Conservation (phyloP, 1,140 invertebrate species). For the Wasmannia auropunctata region DNA sequence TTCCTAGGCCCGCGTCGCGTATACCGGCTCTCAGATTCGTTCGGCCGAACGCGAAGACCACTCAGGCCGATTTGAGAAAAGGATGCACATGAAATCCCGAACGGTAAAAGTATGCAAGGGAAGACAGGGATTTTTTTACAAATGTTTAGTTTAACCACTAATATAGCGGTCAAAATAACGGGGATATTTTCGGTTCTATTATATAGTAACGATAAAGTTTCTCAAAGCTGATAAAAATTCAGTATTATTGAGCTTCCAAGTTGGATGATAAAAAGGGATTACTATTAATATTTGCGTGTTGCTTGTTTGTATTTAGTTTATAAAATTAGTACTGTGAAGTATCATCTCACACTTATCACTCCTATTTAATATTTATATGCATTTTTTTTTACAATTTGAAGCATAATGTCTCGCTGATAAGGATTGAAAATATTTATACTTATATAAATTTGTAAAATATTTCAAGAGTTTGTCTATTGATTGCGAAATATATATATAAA, state of each 20-base stretch:
- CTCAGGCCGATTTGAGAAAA: constrained; percentile 68
- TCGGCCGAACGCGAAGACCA: constrained; percentile 67
- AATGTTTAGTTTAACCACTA: constrained; percentile 44
- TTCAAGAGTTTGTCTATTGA: constrained; percentile 40
- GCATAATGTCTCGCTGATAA: constrained; percentile 41
- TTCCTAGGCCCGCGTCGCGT: constrained; percentile 82
- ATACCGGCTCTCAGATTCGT: constrained; percentile 77
- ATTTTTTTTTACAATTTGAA: constrained; percentile 40
- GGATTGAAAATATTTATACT: constrained; percentile 52
- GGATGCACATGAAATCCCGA: constrained; percentile 59
- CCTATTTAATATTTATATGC: not conserved
- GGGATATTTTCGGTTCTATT: constrained; percentile 62
- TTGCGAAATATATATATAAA: not conserved
- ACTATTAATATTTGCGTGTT: constrained; percentile 41
- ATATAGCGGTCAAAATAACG: constrained; percentile 37
- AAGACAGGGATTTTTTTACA: not conserved
- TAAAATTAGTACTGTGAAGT: constrained; percentile 45
- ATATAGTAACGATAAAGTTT: constrained; percentile 24
- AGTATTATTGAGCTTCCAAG: constrained; percentile 67
- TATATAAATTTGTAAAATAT: constrained; percentile 22
- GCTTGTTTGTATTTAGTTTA: constrained; percentile 39
- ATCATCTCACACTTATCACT: constrained; percentile 36
- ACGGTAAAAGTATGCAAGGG: constrained; percentile 6
- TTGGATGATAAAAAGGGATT: constrained; percentile 34
- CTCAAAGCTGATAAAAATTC: constrained; percentile 53